Evolutionary conservation across 2,888 invertebrate species (phyloP), one percentile per base, ranked within the genome.

Genomic region (Eudasyphora cyanicolor): DNA sequence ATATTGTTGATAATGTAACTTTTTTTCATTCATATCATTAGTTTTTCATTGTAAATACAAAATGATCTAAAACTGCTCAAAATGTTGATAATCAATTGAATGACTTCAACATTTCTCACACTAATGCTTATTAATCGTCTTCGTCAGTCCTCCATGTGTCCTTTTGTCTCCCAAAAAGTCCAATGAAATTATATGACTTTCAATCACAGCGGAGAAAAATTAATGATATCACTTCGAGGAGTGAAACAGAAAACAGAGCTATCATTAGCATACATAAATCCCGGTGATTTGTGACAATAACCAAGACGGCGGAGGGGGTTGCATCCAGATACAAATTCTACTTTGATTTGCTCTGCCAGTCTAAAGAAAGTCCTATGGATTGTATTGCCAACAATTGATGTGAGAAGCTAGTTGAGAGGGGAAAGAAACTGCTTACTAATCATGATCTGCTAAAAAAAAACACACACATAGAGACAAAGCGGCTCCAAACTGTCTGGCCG

Each of bases 401-500:
- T 62, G 12, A 21, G 27, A 45, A 57, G 27, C 71, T 60, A 62
- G 49, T 57, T 42, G 10, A 5, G 21, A 24, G n/a, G 49, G 64
- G 3, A 24, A 17, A 70, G n/a, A 49, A n/a, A n/a, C n/a, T n/a
- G 78, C 74, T 29, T 17, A 49, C 24, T 84, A 75, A 84, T 78
- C 75, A 76, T 84, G 84, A 84, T 67, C 70, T 78, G 17, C 57
- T 64, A 78, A 81, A 81, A 84, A 71, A n/a, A n/a, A n/a, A n/a
- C n/a, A n/a, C n/a, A n/a, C n/a, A n/a, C n/a, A n/a, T n/a, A 10
- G 60, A 45, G 38, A n/a, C 21, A 24, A 57, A 42, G 38, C 38
- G 86, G 82, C 86, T 85, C 86, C 86, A 82, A 70, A 14, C 69
- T 81, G 85, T 86, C 86, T 86, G 84, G 74, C 21, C 57, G 8